Base-by-base conservation (phyloP, 2,888 invertebrate species). In the Sclerodermus sp. region DNA sequence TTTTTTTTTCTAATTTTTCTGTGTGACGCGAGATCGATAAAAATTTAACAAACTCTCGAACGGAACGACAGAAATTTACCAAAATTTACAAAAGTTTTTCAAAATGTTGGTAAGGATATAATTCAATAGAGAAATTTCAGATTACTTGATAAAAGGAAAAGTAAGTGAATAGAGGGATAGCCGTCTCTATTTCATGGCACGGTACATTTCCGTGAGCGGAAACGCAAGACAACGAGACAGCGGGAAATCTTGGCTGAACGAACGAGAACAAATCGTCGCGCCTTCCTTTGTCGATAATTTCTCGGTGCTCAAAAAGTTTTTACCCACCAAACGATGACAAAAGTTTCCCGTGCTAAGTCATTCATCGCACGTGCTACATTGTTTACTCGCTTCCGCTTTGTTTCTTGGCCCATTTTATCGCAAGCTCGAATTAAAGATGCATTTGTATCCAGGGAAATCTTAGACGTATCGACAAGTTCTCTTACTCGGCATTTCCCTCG, bases 311-410 rank as follows among this genome's bases (percentile, higher is more conserved):
- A 49, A 23, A 41, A 62, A 62, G 51, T 62, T 57, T 38, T 42
- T 50, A 53, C 57, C 50, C 49, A 45, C 31, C 39, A 42, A 49
- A 32, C 34, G 34, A 47, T 47, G 55, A 57, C 55, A 43, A 62
- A 60, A 62, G 51, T 62, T 62, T 41, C 23, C 36, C 47, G 41
- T 31, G 46, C 50, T n/a, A 53, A 59, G 60, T 56, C 55, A 55
- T 66, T 66, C 58, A 52, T 49, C 42, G 42, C 13, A 34, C 45
- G 31, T 23, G 38, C 46, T 45, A 55, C 41, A 64, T 55, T 52
- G 47, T 48, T 42, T 49, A 23, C 23, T 23, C 48, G 47, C 50
- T 45, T 57, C 50, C 42, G 43, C 36, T 42, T 58, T 49, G 52
- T 59, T 56, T 55, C 45, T 38, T 17, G 31, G 42, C 43, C 31